Evolutionary conservation across 2,113 vertebrate species (phyloP).

Genomic region (Myotis brandtii): DNA sequence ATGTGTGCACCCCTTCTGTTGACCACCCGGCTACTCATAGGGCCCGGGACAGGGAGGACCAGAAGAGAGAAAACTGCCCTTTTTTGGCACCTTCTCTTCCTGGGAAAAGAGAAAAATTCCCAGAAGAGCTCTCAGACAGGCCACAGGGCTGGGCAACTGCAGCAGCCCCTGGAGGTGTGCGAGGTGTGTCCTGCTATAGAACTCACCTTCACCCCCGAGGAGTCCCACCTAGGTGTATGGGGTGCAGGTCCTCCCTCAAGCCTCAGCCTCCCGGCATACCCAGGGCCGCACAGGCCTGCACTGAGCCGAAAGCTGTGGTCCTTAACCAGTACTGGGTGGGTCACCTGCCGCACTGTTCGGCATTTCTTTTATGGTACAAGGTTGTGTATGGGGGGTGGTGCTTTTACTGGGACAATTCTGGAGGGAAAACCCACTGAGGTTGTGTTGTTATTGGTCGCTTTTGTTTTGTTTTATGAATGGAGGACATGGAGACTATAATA

Average conservation of each 20-base stretch:
- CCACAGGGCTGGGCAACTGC: not conserved
- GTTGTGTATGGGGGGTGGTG: fast-evolving
- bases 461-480: not conserved
- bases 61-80: not conserved
- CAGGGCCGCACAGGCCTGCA: not conserved
- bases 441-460: not conserved
- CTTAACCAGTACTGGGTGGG: fast-evolving
- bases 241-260: too few species aligned
- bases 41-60: not conserved
- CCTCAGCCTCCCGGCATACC: not conserved
- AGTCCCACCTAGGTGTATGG: not conserved
- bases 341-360: not conserved
- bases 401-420: not conserved
- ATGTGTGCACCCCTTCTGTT: constrained; percentile 52
- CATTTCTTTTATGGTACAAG: not conserved
- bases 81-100: not conserved
- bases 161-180: fast-evolving
- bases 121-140: not conserved
- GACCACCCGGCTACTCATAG: not conserved
- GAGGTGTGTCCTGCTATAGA: not conserved
- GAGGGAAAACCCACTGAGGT: not conserved
- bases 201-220: not conserved
- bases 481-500: not conserved
- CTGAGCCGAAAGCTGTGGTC: not conserved
- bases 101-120: not conserved